phyloP scores from a whole-genome alignment of 2,888 invertebrate genomes.

The Parasteatoda lunata region DNA sequence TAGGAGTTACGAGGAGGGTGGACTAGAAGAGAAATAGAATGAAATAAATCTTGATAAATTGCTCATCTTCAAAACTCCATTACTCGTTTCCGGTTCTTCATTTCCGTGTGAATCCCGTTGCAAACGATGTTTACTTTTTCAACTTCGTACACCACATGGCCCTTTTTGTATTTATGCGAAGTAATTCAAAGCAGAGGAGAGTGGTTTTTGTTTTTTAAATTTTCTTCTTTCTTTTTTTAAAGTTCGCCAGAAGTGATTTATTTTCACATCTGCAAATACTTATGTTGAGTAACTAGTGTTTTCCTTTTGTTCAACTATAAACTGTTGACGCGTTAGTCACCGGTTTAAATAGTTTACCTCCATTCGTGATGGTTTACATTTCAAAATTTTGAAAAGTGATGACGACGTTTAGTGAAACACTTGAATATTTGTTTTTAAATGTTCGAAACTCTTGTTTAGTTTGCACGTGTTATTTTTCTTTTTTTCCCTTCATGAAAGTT shows the following conservation, averaged over 20 bases:
- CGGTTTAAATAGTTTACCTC: too few relatives aligned
- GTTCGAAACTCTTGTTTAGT: too few relatives aligned
- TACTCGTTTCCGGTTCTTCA: conserved; percentile 23
- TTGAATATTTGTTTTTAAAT: too few relatives aligned
- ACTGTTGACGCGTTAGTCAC: background rate
- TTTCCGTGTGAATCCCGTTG: background rate
- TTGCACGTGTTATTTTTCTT: too few relatives aligned
- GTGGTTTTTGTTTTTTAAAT: background rate
- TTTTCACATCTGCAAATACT: conserved; percentile 14
- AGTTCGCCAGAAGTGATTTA: conserved; percentile 22
- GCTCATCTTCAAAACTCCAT: conserved; percentile 18
- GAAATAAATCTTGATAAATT: background rate
- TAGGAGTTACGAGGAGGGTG: background rate
- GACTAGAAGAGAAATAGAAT: background rate
- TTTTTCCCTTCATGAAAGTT: too few relatives aligned
- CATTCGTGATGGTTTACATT: too few relatives aligned
- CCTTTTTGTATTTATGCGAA: conserved; percentile 11
- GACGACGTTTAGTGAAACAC: too few relatives aligned
- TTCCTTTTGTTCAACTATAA: background rate
- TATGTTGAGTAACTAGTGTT: background rate
- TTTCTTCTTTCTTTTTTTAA: background rate
- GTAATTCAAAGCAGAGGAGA: conserved; percentile 11
- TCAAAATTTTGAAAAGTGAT: too few relatives aligned
- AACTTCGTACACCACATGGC: conserved; percentile 33
- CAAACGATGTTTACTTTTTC: conserved; percentile 22